Evolutionary conservation across 2,113 vertebrate genomes (phyloP), one percentile per base, ranked within the genome.

Genomic region (Casuarius casuarius): DNA sequence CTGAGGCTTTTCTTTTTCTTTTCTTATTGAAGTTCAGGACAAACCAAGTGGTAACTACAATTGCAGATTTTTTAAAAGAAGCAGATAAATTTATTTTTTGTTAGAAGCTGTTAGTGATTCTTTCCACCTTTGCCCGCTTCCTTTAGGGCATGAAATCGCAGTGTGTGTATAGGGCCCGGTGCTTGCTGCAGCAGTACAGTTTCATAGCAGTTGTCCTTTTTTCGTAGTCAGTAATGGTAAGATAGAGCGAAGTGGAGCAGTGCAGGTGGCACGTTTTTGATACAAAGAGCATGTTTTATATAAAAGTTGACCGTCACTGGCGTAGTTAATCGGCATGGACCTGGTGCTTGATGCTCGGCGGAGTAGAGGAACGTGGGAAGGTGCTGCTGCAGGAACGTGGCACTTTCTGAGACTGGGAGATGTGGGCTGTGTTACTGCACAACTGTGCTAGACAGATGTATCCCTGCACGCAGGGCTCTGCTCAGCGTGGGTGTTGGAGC

Each of bases 131-230:
- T 25, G 18, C 48, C 68, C 61, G 12, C 42, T 19, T 90, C 89
- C 91, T 17, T 31, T 66, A 77, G 89, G 88, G 95, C 95, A 91
- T 97, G 95, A 96, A 96, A 97, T 97, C 92, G 92, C 96, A 96
- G 87, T 91, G 83, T 89, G 78, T 15, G 49, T 95, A 84, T 38
- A 82, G 94, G 88, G 84, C 81, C 87, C 76, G 82, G 72, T 86
- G 89, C 91, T 94, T 86, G 87, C 77, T 66, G n/a, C 56, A 67
- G 78, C 77, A 14, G 59, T 11, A 9, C 49, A 48, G 76, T 92
- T 90, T 31, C 84, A 87, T 59, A n/a, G 84, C 9, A 28, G 58
- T 74, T 85, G 90, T 97, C 88, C 65, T 74, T 48, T 63, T 19
- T 21, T 89, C 84, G 42, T 44, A 84, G 74, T 90, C 85, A 73